A percentile compares a stretch with the other conserved stretches of the same genome.
Evolutionary conservation across 2,888 invertebrate genomes (phyloP).

Genomic region (Quadroppia sp.): DNA sequence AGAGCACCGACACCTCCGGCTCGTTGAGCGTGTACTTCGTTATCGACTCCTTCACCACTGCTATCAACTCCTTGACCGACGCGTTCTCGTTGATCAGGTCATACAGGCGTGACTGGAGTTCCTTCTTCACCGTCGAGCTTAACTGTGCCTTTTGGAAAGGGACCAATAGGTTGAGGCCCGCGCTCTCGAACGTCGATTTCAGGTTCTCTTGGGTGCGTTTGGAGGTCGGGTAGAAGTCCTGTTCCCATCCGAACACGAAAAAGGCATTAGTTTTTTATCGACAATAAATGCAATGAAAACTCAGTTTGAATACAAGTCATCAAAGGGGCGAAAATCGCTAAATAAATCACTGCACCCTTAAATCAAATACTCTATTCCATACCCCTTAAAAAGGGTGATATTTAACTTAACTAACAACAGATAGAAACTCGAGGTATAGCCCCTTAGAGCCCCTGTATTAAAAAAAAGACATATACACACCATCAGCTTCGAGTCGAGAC

Average conservation of each 20-base stretch:
- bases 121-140: conserved; percentile 72
- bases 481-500: conserved; percentile 62
- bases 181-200: conserved; percentile 68
- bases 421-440: too few species aligned
- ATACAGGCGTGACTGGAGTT: conserved; percentile 67
- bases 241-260: too few species aligned
- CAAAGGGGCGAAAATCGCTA: too few species aligned
- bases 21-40: conserved; percentile 77
- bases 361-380: too few species aligned
- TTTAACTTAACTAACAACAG: too few species aligned
- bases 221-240: conserved; percentile 85
- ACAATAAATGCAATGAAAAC: too few species aligned
- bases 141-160: conserved; percentile 59
- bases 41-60: conserved; percentile 80
- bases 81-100: conserved; percentile 83
- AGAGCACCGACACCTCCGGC: conserved; percentile 80
- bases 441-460: too few species aligned
- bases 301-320: too few species aligned
- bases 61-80: conserved; percentile 67
- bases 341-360: too few species aligned
- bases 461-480: too few species aligned
- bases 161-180: conserved; percentile 71
- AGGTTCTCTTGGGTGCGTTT: conserved; percentile 87
- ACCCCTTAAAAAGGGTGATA: too few species aligned
- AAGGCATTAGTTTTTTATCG: too few species aligned